These are phyloP conservation scores for Hozukius guyotensis DNA, from an alignment of 2,797 vertebrate species.

Conservation along the genomic window DNA sequence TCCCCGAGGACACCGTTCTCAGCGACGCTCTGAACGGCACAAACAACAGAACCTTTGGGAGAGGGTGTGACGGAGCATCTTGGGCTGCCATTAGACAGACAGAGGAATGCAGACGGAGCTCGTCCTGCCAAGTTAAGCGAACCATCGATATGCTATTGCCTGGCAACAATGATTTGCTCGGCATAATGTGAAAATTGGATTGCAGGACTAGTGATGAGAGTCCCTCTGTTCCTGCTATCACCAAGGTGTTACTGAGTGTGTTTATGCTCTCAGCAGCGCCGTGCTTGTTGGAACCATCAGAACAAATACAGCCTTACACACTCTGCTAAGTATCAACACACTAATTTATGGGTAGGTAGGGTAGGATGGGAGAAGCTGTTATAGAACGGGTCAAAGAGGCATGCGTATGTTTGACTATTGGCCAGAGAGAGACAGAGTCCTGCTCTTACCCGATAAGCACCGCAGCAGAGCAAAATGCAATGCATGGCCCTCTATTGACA, in stretches of 20 bases:
- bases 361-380: slow-evolving; percentile 29
- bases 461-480: slow-evolving; percentile 18
- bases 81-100: slow-evolving; percentile 22
- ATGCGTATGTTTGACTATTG: slow-evolving; percentile 44
- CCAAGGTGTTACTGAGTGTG: slow-evolving; percentile 54
- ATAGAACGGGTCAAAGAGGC: slow-evolving; percentile 28
- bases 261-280: slow-evolving; percentile 48
- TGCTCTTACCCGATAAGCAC: slow-evolving; percentile 11
- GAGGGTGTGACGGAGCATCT: neutral
- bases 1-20: neutral
- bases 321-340: slow-evolving; percentile 11
- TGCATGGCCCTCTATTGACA: slow-evolving; percentile 28
- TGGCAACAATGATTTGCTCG: slow-evolving; percentile 65
- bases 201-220: slow-evolving; percentile 56
- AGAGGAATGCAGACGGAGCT: slow-evolving; percentile 47
- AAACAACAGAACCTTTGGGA: neutral
- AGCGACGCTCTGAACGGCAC: neutral
- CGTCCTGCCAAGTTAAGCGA: slow-evolving; percentile 23
- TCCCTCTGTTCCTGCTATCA: slow-evolving; percentile 58
- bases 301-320: slow-evolving; percentile 21
- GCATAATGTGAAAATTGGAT: slow-evolving; percentile 62
- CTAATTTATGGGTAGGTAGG: slow-evolving; percentile 27
- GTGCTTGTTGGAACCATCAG: slow-evolving; percentile 19
- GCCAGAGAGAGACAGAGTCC: slow-evolving; percentile 11
- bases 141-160: slow-evolving; percentile 63